Conservation (phyloP, 1,140 invertebrate species). For the Drosophila pseudoananassae region DNA sequence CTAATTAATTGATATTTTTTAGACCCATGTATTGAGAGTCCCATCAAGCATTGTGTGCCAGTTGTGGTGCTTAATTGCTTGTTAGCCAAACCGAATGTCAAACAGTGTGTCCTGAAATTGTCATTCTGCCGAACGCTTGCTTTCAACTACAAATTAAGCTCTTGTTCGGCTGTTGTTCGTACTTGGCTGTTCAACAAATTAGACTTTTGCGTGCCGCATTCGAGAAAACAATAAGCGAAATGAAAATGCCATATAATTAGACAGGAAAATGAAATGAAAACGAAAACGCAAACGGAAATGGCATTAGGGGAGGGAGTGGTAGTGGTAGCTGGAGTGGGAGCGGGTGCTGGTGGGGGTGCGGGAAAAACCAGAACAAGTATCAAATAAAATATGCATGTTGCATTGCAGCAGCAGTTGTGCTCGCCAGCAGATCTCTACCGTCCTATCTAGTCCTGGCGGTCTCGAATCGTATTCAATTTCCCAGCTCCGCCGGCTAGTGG, state of each 20-base stretch:
- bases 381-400: constrained; percentile 30
- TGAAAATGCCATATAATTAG: constrained; percentile 37
- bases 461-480: constrained; percentile 44
- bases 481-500: constrained; percentile 5
- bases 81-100: constrained; percentile 65
- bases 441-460: constrained; percentile 3
- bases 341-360: constrained; percentile 7
- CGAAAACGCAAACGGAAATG: constrained; percentile 3
- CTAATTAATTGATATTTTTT: constrained; percentile 69
- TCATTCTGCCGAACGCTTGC: constrained; percentile 68
- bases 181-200: constrained; percentile 66
- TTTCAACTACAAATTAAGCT: constrained; percentile 75
- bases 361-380: constrained; percentile 34
- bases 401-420: constrained; percentile 32
- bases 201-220: constrained; percentile 69
- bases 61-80: constrained; percentile 69
- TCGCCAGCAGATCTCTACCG: constrained; percentile 14
- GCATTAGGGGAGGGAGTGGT: not conserved
- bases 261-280: constrained; percentile 31
- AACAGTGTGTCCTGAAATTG: constrained; percentile 68
- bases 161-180: constrained; percentile 51
- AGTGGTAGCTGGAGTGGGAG: not conserved
- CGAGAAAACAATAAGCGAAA: constrained; percentile 44
- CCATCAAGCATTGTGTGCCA: constrained; percentile 48
- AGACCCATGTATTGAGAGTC: constrained; percentile 13